Base-by-base conservation (phyloP, 1,140 invertebrate genomes). In the Aphelinus atriplicis region DNA sequence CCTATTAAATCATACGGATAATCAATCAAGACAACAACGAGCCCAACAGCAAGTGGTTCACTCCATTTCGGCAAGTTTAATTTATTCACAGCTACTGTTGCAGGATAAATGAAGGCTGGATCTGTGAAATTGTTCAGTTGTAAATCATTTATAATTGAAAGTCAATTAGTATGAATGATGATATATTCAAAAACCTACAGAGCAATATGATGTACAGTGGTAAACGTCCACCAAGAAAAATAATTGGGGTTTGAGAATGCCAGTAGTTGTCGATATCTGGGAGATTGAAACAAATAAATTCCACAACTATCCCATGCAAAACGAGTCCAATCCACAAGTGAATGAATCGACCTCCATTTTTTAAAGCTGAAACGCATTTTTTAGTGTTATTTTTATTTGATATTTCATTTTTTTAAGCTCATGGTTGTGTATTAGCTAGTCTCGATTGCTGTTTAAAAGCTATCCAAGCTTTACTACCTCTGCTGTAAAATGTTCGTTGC, bases 1-100 rank as follows among this genome's bases (percentile, higher is more conserved):
- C 92, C 90, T 70, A 94, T 91, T 51, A 95, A 94, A 80, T 95
- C 94, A 81, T 94, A 95, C 0, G 94, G 94, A 57, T 95, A 89
- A 81, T 96, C 94, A 43, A 95, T 89, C 7, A 95, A 85, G 0
- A 95, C 92, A 0, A 91, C 91, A 2, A 90, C 82, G n/a, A 95
- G 83, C 2, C 94, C 94, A 57, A 94, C 93, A 50, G 93, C 93
- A 83, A 94, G 92, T 0, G 93, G 92, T 81, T 94, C 91, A 4
- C 92, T 90, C 89, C 92, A 92, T 78, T 81, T 88, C 3, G 91
- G 90, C 50, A 95, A 86, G 61, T 90, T 90, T 76, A 94, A 79
- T 77, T 90, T 90, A 2, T 91, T 90, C 0, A 93, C 91, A 10
- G 91, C 91, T 63, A 92, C 90, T 1, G 89, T 89, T 2, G 93